A percentile compares a stretch with the other conserved stretches of the same genome.
These are phyloP conservation scores for Hylaeus anthracinus DNA, from an alignment of 1,140 invertebrate species.

Conservation along the genomic window DNA sequence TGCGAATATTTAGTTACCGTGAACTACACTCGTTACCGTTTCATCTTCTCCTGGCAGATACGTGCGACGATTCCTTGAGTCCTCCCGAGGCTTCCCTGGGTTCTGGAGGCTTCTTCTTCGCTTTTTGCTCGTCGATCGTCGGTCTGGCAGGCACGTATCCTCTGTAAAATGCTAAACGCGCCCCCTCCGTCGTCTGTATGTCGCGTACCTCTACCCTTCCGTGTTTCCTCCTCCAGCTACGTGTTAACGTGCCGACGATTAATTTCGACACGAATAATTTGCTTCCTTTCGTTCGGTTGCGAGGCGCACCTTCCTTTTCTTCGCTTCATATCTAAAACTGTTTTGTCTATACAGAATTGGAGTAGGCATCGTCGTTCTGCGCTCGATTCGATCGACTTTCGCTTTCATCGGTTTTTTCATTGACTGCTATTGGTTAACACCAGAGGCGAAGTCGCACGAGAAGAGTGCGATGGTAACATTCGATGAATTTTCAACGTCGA, in stretches of 20 bases:
- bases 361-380: too few relatives aligned
- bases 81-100: not conserved
- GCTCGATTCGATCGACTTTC: too few relatives aligned
- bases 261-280: constrained; percentile 41
- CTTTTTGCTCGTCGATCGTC: constrained; percentile 52
- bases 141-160: constrained; percentile 48
- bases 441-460: too few relatives aligned
- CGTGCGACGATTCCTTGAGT: constrained; percentile 65
- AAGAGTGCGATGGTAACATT: too few relatives aligned
- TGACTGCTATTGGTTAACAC: too few relatives aligned
- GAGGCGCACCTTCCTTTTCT: not conserved
- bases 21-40: constrained; percentile 61
- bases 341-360: too few relatives aligned
- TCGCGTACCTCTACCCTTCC: constrained; percentile 27
- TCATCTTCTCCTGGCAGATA: constrained; percentile 58
- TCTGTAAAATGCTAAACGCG: constrained; percentile 49
- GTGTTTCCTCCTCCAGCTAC: not conserved
- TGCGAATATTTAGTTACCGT: constrained; percentile 66
- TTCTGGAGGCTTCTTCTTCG: not conserved
- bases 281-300: not conserved
- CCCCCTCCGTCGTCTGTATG: constrained; percentile 19
- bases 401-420: too few relatives aligned
- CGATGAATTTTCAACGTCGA: too few relatives aligned
- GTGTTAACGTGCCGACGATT: constrained; percentile 38
- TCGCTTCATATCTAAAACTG: not conserved